These are phyloP conservation scores for Labrus mixtus DNA, from an alignment of 2,113 vertebrate genomes.

Conservation along the genomic window DNA sequence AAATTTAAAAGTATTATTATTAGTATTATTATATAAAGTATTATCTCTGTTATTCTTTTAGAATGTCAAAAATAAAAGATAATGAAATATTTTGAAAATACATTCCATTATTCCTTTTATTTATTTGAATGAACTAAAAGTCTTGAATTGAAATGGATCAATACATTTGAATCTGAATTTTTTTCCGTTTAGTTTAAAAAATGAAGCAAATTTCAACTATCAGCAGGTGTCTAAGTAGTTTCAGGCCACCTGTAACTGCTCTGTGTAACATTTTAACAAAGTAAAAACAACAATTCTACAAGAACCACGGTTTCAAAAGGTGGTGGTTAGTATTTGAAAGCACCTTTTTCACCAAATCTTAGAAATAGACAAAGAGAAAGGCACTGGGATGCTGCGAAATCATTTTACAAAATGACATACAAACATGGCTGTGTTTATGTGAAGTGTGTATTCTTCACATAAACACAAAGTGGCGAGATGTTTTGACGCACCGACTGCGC, in stretches of 20 bases:
- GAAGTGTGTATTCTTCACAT: too few species aligned
- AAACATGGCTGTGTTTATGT: slow-evolving; percentile 5
- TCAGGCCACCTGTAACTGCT: not conserved
- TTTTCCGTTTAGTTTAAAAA: too few species aligned
- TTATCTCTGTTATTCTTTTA: too few species aligned
- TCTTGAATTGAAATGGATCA: too few species aligned
- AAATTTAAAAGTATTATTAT: too few species aligned
- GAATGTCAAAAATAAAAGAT: too few species aligned
- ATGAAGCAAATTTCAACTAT: too few species aligned
- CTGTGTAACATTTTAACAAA: slow-evolving; percentile 13
- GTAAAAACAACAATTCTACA: slow-evolving; percentile 29
- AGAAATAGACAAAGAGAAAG: slow-evolving; percentile 23
- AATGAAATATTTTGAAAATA: too few species aligned
- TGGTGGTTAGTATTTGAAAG: slow-evolving; percentile 38
- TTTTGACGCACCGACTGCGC: slow-evolving; percentile 44
- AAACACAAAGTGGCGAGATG: slow-evolving; percentile 57
- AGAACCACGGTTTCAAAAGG: slow-evolving; percentile 37
- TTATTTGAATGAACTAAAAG: too few species aligned
- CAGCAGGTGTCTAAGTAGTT: not conserved
- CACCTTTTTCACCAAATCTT: slow-evolving; percentile 29
- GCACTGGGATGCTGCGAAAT: not conserved
- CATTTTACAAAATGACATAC: slow-evolving; percentile 46
- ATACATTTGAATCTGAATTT: too few species aligned
- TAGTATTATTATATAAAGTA: too few species aligned
- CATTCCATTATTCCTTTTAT: too few species aligned